Percentiles rank a stretch among this genome's conserved stretches.
phyloP scores from a whole-genome alignment of 2,113 vertebrate species.

The Columba janthina region DNA sequence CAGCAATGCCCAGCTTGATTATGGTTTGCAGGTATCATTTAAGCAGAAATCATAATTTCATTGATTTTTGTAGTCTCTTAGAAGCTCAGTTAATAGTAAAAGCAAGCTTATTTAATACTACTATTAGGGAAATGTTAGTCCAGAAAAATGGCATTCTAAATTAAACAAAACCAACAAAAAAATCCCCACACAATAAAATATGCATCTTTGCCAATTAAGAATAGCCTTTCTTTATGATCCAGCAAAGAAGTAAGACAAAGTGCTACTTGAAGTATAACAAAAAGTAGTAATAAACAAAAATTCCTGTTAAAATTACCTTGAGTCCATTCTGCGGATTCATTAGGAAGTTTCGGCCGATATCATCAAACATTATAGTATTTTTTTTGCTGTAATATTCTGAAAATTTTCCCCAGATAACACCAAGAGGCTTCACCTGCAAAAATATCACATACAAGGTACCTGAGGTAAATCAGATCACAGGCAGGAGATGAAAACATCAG shows the following conservation, averaged over 20 bases:
- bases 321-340: slow-evolving; percentile 99
- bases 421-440: slow-evolving; percentile 94
- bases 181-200: background rate
- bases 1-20: background rate
- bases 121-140: background rate
- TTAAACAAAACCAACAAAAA: background rate
- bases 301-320: slow-evolving; percentile 80
- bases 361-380: slow-evolving; percentile 99
- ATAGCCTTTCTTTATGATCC: background rate
- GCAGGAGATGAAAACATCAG: background rate
- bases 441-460: background rate
- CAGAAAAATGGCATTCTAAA: background rate
- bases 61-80: background rate
- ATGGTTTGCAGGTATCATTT: background rate
- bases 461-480: background rate
- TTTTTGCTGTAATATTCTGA: slow-evolving; percentile 94
- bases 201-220: background rate
- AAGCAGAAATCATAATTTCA: background rate
- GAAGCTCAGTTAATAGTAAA: background rate
- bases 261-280: background rate
- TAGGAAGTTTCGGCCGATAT: slow-evolving; percentile 97
- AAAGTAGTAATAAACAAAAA: background rate
- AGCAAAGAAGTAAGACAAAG: background rate
- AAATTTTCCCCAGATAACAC: slow-evolving; percentile 98
- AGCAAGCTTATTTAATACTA: background rate